Evolutionary conservation across 1,140 invertebrate species (phyloP).

Genomic region (Frieseomelitta varia): DNA sequence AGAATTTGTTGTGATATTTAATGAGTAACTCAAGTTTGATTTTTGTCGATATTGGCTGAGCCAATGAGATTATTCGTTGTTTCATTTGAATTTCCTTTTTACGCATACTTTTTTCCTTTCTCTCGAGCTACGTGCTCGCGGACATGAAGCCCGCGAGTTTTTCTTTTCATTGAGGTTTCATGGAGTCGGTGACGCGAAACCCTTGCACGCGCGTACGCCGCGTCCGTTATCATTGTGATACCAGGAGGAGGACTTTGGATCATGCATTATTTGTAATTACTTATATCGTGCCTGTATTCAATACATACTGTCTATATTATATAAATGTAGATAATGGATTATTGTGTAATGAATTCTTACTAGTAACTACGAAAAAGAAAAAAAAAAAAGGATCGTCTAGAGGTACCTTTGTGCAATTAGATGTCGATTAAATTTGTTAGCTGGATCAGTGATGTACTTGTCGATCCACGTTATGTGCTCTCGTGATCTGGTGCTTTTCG

Average conservation of each 20-base stretch:
- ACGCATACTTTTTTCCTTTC: slow-evolving; percentile 51
- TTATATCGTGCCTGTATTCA: slow-evolving; percentile 80
- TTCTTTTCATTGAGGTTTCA: slow-evolving; percentile 45
- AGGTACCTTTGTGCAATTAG: slow-evolving; percentile 74
- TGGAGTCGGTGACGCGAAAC: slow-evolving; percentile 45
- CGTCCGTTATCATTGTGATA: slow-evolving; percentile 78
- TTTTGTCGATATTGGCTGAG: slow-evolving; percentile 71
- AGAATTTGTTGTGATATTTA: slow-evolving; percentile 78
- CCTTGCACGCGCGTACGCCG: slow-evolving; percentile 1
- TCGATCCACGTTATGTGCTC: slow-evolving; percentile 61
- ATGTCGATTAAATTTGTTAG: slow-evolving; percentile 55
- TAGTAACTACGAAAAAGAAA: slow-evolving; percentile 48
- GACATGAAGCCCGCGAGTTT: slow-evolving; percentile 73
- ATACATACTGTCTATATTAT: slow-evolving; percentile 76
- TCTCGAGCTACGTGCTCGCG: slow-evolving; percentile 47
- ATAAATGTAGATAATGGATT: slow-evolving; percentile 75
- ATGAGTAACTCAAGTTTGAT: slow-evolving; percentile 65
- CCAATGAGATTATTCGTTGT: slow-evolving; percentile 68
- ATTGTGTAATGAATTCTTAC: slow-evolving; percentile 71
- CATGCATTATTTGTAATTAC: slow-evolving; percentile 77
- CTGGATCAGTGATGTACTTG: slow-evolving; percentile 56
- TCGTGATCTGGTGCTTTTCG: slow-evolving; percentile 68
- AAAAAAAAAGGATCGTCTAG: slow-evolving; percentile 54
- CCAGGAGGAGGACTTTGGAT: slow-evolving; percentile 73
- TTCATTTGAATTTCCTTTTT: slow-evolving; percentile 63